phyloP scores from a whole-genome alignment of 2,888 invertebrate genomes.

The Hoplodrina ambigua region DNA sequence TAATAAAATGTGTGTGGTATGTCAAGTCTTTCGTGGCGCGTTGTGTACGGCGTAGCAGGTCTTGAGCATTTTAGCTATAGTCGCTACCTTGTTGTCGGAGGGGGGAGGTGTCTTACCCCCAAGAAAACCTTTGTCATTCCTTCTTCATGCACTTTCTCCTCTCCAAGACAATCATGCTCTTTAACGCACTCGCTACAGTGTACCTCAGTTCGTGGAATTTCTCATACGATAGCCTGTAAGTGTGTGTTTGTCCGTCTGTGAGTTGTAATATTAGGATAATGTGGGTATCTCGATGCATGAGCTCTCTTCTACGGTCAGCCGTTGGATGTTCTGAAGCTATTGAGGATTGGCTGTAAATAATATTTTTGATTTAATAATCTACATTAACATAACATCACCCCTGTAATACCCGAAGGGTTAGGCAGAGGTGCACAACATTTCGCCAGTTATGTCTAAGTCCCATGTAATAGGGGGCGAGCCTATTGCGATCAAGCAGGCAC shows the following conservation, averaged over 20 bases:
- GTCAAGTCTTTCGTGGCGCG: too few relatives aligned
- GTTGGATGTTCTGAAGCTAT: conserved; percentile 67
- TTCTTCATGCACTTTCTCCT: conserved; percentile 83
- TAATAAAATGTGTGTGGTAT: too few relatives aligned
- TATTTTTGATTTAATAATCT: too few relatives aligned
- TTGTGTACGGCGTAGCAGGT: too few relatives aligned
- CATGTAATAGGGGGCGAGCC: too few relatives aligned
- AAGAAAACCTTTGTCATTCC: conserved; percentile 74
- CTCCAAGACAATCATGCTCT: conserved; percentile 82
- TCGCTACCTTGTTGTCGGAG: too few relatives aligned
- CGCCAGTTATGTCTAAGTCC: too few relatives aligned
- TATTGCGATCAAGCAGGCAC: too few relatives aligned
- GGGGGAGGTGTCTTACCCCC: conserved; percentile 56
- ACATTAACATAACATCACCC: too few relatives aligned
- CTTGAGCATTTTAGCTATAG: too few relatives aligned
- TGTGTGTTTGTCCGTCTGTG: conserved; percentile 72
- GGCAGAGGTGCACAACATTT: too few relatives aligned
- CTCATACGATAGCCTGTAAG: conserved; percentile 74
- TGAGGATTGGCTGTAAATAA: conserved; percentile 77
- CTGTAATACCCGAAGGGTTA: too few relatives aligned
- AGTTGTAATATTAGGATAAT: conserved; percentile 75
- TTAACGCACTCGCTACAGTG: conserved; percentile 79
- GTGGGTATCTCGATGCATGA: conserved; percentile 73
- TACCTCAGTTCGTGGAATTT: conserved; percentile 84
- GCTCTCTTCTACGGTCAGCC: conserved; percentile 67